Base-by-base conservation (phyloP, 2,797 vertebrate genomes). In the Numenius phaeopus region DNA sequence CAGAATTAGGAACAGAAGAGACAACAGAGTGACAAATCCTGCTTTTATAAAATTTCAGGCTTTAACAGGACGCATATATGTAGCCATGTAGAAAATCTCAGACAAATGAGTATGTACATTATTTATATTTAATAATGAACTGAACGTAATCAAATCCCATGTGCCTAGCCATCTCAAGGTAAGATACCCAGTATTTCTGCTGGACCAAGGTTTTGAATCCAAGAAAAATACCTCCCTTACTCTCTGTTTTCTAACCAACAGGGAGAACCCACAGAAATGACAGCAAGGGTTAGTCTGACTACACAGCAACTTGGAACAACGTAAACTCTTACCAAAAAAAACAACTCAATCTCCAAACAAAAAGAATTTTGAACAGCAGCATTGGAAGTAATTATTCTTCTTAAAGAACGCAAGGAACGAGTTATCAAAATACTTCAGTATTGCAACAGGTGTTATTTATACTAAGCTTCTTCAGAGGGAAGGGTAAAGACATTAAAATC, bases 321-420 rank as follows among this genome's bases (percentile, higher is more conserved):
- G 40, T 10, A 88, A 96, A 72, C 83, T 87, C 89, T 61, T 91
- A 44, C 89, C 70, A 58, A 94, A 97, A 30, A 64, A 44, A 65
- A 16, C 7, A 59, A n/a, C 9, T 22, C 21, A 22, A 97, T 70
- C 84, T 96, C 97, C 98, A 98, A 98, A 98, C 94, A 97, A 72
- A 84, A 98, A 80, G 75, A 96, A 98, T 98, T 98, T 98, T 94
- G 95, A 98, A 98, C 97, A 99, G 98, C 98, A 98, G 98, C 98
- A 97, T 81, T 52, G 62, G 96, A 98, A 97, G 95, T 37, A 96
- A 98, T 93, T 18, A 80, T 93, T 96, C 93, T 92, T 82, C 91
- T 86, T 97, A 97, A 97, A 98, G 98, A 98, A 97, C 90, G 97
- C 94, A 98, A 98, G 98, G 98, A 98, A 98, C 97, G 98, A 98